phyloP scores from a whole-genome alignment of 2,113 vertebrate genomes.

The Odobenus rosmarus region DNA sequence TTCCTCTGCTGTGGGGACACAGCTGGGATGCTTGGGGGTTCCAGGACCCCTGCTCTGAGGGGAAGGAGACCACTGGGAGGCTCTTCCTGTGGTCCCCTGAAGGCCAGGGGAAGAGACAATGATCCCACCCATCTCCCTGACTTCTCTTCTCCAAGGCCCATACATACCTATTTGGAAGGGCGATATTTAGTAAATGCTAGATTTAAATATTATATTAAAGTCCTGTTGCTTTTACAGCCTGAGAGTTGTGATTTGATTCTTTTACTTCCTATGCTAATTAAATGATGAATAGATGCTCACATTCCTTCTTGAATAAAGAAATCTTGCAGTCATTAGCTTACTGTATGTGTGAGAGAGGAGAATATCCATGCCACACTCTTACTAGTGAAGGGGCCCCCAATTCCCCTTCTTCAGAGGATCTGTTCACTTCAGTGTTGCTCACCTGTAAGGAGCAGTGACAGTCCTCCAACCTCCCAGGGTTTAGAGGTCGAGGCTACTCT shows the following conservation, averaged over 20 bases:
- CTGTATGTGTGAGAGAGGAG: background rate
- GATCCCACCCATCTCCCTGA: background rate
- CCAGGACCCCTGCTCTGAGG: background rate
- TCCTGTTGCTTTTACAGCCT: background rate
- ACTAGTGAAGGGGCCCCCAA: background rate
- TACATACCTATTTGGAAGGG: conserved; percentile 38
- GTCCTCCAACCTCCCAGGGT: background rate
- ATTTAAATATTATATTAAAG: conserved; percentile 83
- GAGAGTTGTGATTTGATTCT: background rate
- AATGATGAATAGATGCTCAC: background rate
- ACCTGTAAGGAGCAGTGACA: background rate
- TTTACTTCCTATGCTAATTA: background rate
- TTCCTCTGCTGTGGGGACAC: background rate
- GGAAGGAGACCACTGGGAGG: background rate
- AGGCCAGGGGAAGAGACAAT: conserved; percentile 92
- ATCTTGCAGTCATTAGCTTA: background rate
- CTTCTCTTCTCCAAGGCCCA: no score
- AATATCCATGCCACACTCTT: background rate
- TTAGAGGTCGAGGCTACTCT: background rate
- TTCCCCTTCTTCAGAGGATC: background rate
- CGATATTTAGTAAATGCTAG: conserved; percentile 81
- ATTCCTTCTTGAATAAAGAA: background rate
- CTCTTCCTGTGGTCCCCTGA: background rate
- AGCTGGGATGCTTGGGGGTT: background rate
- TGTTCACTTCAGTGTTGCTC: background rate